Conservation (phyloP, 2,797 vertebrate species). For the Micrastur ruficollis region DNA sequence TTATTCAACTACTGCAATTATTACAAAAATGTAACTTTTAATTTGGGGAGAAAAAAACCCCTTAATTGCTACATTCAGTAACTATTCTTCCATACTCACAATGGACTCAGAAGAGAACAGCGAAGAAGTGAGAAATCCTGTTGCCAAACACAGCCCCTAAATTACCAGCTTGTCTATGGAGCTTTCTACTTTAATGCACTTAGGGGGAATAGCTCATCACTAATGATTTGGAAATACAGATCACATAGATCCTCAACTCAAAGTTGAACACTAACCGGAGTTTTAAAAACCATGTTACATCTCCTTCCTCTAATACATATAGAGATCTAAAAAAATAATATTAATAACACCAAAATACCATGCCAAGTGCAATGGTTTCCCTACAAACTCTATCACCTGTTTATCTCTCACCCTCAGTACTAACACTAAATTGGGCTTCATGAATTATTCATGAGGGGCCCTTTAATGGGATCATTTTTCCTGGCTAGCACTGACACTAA, state of each 20-base stretch:
- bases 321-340: not conserved
- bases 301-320: not conserved
- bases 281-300: not conserved
- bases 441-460: slow-evolving; percentile 75
- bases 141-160: slow-evolving; percentile 44
- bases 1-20: slow-evolving; percentile 67
- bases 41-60: not conserved
- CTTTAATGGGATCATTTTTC: slow-evolving; percentile 79
- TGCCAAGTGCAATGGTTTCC: slow-evolving; percentile 13
- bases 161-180: slow-evolving; percentile 2
- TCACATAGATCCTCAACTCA: not conserved
- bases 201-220: slow-evolving; percentile 41
- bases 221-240: slow-evolving; percentile 46
- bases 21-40: slow-evolving; percentile 69
- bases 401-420: slow-evolving; percentile 65
- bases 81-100: slow-evolving; percentile 29
- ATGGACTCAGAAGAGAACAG: slow-evolving; percentile 1
- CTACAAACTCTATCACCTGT: slow-evolving; percentile 73
- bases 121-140: slow-evolving; percentile 13
- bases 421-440: slow-evolving; percentile 71
- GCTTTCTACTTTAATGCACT: slow-evolving; percentile 43
- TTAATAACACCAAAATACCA: slow-evolving; percentile 7
- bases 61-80: slow-evolving; percentile 47
- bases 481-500: slow-evolving; percentile 74
- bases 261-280: not conserved